Evolutionary conservation across 2,888 invertebrate genomes (phyloP), one percentile per base, ranked within the genome.

Genomic region (Mythimna loreyi): DNA sequence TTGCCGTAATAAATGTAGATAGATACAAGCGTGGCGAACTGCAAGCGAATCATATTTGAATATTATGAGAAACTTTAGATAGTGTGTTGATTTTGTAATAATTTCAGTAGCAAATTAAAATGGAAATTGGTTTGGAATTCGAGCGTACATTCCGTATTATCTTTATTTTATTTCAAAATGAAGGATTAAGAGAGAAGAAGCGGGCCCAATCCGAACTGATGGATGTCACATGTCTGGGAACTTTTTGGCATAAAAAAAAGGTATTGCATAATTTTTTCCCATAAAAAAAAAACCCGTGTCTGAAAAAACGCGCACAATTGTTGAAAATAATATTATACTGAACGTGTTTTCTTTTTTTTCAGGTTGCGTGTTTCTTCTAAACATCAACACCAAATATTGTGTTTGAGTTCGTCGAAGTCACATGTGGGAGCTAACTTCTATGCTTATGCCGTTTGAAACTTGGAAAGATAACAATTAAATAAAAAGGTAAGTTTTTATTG

Each of bases 391-490:
- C 25, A n/a, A 50, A 1, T 28, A 43, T 16, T 3, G 2, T 40
- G 16, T 53, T 62, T 45, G 13, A 67, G 45, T n/a, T 23, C 9
- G 33, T 9, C 9, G 1, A 0, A 9, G 33, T 55, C 28, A 56
- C 40, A 62, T 76, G 59, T 63, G 45, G 62, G 40, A 67, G 36
- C 9, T n/a, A 50, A 62, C 19, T 2, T 49, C 23, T 33, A 33
- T 67, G 43, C 56, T 25, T 9, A 52, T 67, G 13, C 58, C 45
- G 6, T 33, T 73, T 25, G 62, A 59, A 74, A 45, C 45, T 36
- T 76, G 55, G 53, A 50, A 33, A 28, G 56, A 64, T 52, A 53
- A 52, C 56, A 78, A 73, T 13, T 56, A 47, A 67, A 67, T 74
- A 59, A 47, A 40, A 16, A 40, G 40, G 74, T 78, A 50, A 55